Percentiles rank a stretch among this genome's conserved stretches.
Evolutionary conservation across 2,888 invertebrate species (phyloP).

Genomic region (Vanessa cardui): DNA sequence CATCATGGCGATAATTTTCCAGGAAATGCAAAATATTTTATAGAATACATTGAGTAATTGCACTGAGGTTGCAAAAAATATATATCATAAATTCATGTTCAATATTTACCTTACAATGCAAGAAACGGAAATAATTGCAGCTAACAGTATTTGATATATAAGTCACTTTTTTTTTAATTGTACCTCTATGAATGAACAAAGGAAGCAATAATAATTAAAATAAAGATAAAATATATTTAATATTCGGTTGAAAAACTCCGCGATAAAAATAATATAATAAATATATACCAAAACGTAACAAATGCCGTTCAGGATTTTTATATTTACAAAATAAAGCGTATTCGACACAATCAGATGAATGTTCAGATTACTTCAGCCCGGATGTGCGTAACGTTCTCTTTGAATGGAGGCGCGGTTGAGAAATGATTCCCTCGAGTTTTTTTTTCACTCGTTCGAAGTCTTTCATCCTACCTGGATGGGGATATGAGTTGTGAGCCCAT

Average conservation of each 20-base stretch:
- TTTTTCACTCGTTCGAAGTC: slow-evolving; percentile 45
- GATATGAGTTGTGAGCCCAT: too few relatives aligned
- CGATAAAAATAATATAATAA: too few relatives aligned
- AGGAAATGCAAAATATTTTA: not conserved
- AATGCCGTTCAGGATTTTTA: too few relatives aligned
- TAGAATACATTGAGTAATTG: not conserved
- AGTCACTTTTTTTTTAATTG: not conserved
- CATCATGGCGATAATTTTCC: not conserved
- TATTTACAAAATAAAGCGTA: not conserved
- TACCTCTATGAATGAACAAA: not conserved
- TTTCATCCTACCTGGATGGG: too few relatives aligned
- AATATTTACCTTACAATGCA: too few relatives aligned
- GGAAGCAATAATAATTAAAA: not conserved
- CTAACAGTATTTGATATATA: too few relatives aligned
- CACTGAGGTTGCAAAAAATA: not conserved
- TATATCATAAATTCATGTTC: too few relatives aligned
- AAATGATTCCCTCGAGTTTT: slow-evolving; percentile 60
- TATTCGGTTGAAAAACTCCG: too few relatives aligned
- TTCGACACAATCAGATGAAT: slow-evolving; percentile 2
- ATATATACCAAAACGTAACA: too few relatives aligned
- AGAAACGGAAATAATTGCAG: too few relatives aligned
- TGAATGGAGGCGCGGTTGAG: slow-evolving; percentile 51
- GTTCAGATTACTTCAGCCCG: not conserved
- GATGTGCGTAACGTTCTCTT: slow-evolving; percentile 52
- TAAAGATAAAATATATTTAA: not conserved